A percentile compares a stretch with the other conserved stretches of the same genome.
Conservation (phyloP, 2,888 invertebrate species). For the Gryllus longicercus region DNA sequence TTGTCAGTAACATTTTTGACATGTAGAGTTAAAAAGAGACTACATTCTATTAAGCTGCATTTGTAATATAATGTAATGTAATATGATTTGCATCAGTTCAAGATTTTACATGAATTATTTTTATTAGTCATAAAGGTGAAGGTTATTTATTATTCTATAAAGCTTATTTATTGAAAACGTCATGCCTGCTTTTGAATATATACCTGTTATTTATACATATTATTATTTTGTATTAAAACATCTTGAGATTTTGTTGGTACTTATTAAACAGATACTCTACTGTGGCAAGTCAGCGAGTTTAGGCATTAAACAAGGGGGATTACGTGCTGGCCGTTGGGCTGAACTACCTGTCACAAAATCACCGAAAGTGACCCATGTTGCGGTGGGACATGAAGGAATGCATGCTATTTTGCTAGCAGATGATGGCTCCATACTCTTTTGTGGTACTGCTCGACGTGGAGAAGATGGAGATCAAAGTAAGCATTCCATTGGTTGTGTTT, state of each 20-base stretch:
- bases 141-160: no score
- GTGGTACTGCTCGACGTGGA: slow-evolving; percentile 82
- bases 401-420: slow-evolving; percentile 89
- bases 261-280: slow-evolving; percentile 63
- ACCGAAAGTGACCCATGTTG: slow-evolving; percentile 70
- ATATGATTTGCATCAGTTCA: no score
- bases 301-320: slow-evolving; percentile 66
- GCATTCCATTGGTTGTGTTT: slow-evolving; percentile 32
- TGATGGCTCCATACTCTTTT: slow-evolving; percentile 82
- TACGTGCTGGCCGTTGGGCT: slow-evolving; percentile 46
- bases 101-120: no score
- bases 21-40: no score
- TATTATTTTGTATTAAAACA: slow-evolving; percentile 26
- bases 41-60: no score
- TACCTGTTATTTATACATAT: background rate
- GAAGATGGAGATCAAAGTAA: slow-evolving; percentile 86
- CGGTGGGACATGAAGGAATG: slow-evolving; percentile 89
- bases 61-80: no score
- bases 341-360: slow-evolving; percentile 65
- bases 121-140: no score
- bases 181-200: no score
- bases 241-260: background rate
- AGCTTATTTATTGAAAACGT: no score
- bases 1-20: no score
- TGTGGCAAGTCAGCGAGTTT: slow-evolving; percentile 82